A percentile compares a stretch with the other conserved stretches of the same genome.
phyloP scores from a whole-genome alignment of 2,888 invertebrate genomes.

The Podabrus alpinus region DNA sequence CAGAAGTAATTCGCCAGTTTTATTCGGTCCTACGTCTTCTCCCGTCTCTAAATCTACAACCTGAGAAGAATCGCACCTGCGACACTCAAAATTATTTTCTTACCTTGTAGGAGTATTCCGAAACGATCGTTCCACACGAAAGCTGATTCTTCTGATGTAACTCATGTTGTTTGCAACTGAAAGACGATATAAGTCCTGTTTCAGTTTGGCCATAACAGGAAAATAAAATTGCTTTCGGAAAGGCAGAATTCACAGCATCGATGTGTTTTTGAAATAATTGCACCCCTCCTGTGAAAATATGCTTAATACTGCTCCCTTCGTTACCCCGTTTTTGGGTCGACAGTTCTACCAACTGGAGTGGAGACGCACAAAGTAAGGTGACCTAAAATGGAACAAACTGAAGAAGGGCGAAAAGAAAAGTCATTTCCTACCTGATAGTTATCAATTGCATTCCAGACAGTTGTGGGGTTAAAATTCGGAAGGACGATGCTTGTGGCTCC shows the following conservation, averaged over 20 bases:
- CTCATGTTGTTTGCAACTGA: background rate
- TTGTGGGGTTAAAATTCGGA: conserved; percentile 26
- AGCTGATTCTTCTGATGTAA: background rate
- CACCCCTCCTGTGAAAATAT: conserved; percentile 30
- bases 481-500: conserved; percentile 39
- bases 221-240: conserved; percentile 43
- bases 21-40: conserved; percentile 55
- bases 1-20: conserved; percentile 59
- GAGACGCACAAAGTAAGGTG: background rate
- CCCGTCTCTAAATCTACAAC: conserved; percentile 54
- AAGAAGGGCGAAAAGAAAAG: background rate
- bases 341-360: background rate
- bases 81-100: background rate
- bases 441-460: background rate
- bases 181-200: background rate
- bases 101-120: background rate
- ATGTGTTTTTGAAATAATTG: conserved; percentile 23
- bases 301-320: background rate
- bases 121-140: background rate
- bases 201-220: conserved; percentile 19
- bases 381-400: background rate
- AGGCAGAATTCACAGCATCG: conserved; percentile 24
- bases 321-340: background rate
- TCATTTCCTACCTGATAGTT: background rate
- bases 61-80: conserved; percentile 40